Conservation (phyloP, 1,140 invertebrate species). For the Ctenoplectra terminalis region DNA sequence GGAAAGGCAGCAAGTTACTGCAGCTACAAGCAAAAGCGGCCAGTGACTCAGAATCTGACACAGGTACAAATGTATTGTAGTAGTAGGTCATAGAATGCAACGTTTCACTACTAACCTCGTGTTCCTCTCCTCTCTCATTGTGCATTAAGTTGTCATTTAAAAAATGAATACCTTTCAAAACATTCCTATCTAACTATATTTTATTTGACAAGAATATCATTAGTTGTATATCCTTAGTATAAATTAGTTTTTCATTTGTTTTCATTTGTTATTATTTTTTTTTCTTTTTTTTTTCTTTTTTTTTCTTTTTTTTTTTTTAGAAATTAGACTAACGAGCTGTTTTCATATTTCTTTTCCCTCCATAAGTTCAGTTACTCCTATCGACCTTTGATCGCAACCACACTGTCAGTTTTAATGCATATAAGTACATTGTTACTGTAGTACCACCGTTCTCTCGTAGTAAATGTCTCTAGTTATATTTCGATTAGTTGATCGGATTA, state of each 20-base stretch:
- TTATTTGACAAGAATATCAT: background rate
- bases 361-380: background rate
- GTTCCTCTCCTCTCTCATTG: background rate
- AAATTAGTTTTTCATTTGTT: background rate
- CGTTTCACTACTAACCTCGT: background rate
- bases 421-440: conserved; percentile 6
- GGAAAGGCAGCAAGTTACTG: conserved; percentile 81
- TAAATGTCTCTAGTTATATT: conserved; percentile 1
- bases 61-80: conserved; percentile 72
- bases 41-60: conserved; percentile 83
- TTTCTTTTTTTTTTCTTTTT: no score
- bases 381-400: background rate
- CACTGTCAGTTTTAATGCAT: background rate
- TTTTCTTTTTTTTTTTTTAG: background rate
- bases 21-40: conserved; percentile 75
- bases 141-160: conserved; percentile 3
- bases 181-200: background rate
- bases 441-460: conserved; percentile 30
- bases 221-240: background rate
- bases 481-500: background rate
- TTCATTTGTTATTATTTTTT: no score
- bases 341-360: conserved; percentile 1
- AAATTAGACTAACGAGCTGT: conserved; percentile 15
- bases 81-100: background rate
- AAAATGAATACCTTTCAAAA: background rate